Evolutionary conservation across 2,113 vertebrate species (phyloP).

Genomic region (Varanus salvator): DNA sequence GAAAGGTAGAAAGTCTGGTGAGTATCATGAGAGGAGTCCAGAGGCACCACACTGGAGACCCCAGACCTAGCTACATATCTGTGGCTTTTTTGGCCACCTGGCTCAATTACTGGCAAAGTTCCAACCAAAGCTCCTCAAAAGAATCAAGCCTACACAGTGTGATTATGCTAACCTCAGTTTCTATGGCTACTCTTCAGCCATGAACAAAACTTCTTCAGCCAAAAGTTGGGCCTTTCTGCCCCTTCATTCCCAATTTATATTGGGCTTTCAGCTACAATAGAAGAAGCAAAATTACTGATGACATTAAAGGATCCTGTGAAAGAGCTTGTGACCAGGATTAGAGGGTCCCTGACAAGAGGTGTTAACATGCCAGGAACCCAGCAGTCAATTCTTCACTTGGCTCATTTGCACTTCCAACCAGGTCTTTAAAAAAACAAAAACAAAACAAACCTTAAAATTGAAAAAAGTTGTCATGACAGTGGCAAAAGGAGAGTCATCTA

Average conservation of each 20-base stretch:
- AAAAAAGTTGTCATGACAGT: slow-evolving; percentile 26
- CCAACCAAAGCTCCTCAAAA: not conserved
- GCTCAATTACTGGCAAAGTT: not conserved
- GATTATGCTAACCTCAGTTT: not conserved
- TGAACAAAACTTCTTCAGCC: not conserved
- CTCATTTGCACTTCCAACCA: not conserved
- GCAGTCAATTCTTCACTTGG: not conserved
- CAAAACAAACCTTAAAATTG: not conserved
- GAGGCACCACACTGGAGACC: too few species aligned
- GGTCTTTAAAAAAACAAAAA: not conserved
- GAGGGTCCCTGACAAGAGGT: rapidly evolving
- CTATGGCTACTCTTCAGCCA: not conserved
- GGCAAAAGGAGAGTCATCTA: not conserved
- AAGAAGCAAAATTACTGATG: not conserved
- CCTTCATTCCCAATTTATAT: not conserved
- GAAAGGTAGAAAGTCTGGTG: too few species aligned
- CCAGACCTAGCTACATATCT: not conserved
- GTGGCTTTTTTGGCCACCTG: not conserved
- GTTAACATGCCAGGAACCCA: not conserved
- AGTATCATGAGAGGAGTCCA: too few species aligned
- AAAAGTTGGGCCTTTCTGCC: not conserved
- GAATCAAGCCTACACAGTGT: not conserved
- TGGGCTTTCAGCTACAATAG: slow-evolving; percentile 3
- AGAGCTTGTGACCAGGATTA: not conserved
- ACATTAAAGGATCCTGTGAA: not conserved